Base-by-base conservation (phyloP, 2,797 vertebrate species). In the Lutjanus campechanus region DNA sequence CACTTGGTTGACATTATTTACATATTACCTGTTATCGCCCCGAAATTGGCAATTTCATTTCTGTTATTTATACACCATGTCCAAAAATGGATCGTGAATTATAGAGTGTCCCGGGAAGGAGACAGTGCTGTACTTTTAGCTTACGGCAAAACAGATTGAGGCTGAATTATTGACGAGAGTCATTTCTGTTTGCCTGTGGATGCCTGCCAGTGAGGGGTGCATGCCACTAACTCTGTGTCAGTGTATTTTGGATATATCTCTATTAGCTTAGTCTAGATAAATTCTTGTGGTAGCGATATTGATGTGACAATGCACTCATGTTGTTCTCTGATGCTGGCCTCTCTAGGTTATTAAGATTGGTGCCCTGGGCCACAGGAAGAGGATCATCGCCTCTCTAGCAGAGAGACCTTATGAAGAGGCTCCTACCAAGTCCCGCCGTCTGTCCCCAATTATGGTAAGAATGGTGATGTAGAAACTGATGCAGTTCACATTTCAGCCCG, bases 321-420 rank as follows among this genome's bases (percentile, higher is more conserved):
- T 47, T 76, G 53, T 64, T 63, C 40, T 36, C 58, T 58, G 44
- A 46, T 56, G 53, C 50, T 84, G n/a, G 82, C 73, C 47, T 66
- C 75, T 76, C 7, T 40, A 99, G 98, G 98, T 99, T 78, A 91
- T 99, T 63, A 99, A 99, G 68, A 96, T 99, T 22, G 96, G 96
- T 43, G 94, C 97, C 80, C 95, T 98, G 11, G 98, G 98, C 73
- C 98, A 99, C 93, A 96, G 98, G 69, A 99, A 99, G 90, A 94
- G 98, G 85, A 98, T 99, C 91, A 97, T 99, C 0, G 97, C 97
- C 60, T 99, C 98, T 3, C 94, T 99, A 41, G 97, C 97, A 8
- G 98, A 99, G 86, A 95, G 98, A 76, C 97, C 97, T 0, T 99
- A 97, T 0, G 98, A 99, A 86, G 98, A 99, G 89, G 97, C 98